These are phyloP conservation scores for Nothura maculosa DNA, from an alignment of 2,797 vertebrate genomes.

Conservation along the genomic window DNA sequence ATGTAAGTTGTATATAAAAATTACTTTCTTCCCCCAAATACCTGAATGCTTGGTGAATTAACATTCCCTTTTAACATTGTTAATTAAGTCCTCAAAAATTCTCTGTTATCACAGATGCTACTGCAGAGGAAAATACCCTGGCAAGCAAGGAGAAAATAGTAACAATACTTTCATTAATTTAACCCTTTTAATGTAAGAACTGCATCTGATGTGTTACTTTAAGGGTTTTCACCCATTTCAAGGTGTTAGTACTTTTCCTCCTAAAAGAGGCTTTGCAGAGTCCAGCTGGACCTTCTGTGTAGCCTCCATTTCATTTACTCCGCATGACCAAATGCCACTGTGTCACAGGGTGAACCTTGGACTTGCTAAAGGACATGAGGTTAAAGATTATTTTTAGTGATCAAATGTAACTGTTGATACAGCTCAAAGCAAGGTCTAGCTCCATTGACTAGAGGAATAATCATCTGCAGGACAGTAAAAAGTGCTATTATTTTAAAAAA, in stretches of 20 bases:
- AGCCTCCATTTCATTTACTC: background rate
- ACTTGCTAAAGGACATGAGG: background rate
- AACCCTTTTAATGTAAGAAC: background rate
- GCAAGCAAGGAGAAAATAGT: constrained; percentile 42
- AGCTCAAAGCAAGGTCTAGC: background rate
- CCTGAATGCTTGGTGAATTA: constrained; percentile 49
- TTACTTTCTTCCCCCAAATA: constrained; percentile 47
- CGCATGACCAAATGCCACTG: fast-evolving
- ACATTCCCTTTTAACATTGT: constrained; percentile 46
- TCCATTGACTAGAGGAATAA: background rate
- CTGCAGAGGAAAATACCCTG: constrained; percentile 55
- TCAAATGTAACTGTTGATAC: background rate
- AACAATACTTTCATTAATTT: constrained; percentile 23
- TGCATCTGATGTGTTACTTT: background rate
- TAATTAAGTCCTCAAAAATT: constrained; percentile 63
- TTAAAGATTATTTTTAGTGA: background rate
- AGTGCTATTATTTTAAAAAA: background rate
- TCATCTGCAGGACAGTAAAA: background rate
- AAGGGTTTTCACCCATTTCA: background rate
- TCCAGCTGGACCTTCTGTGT: background rate
- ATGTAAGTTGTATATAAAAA: background rate
- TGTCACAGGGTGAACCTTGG: background rate
- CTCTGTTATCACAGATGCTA: constrained; percentile 30
- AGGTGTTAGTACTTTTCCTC: background rate
- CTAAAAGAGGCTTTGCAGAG: background rate